Percentiles rank a stretch among this genome's conserved stretches.
Conservation (phyloP, 2,797 vertebrate species). For the Diceros bicornis region DNA sequence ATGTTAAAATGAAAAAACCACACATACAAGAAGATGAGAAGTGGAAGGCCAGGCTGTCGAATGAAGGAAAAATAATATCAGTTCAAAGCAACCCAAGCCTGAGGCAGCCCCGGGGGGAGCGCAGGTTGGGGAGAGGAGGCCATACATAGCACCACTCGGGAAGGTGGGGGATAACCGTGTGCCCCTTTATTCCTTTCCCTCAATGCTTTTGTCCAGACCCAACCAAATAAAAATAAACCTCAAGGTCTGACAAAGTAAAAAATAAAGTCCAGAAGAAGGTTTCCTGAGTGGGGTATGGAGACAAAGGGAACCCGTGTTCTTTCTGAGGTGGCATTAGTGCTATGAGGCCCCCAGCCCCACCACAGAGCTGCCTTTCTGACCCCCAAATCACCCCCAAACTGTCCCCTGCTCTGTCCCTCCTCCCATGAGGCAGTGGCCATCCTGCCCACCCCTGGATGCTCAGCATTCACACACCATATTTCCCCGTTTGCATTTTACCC, state of each 20-base stretch:
- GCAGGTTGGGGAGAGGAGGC: not conserved
- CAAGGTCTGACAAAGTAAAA: no score
- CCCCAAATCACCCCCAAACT: not conserved
- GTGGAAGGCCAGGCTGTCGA: not conserved
- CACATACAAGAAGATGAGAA: not conserved
- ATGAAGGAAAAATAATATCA: not conserved
- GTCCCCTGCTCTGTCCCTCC: no score
- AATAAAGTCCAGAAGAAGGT: not conserved
- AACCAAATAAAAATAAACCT: not conserved
- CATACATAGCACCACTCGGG: not conserved
- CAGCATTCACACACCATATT: not conserved
- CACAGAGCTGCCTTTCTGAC: not conserved
- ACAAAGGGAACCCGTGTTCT: not conserved
- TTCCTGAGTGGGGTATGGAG: not conserved
- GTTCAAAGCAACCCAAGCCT: not conserved
- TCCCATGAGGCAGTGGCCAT: accelerated
- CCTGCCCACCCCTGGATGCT: accelerated
- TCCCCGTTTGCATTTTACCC: not conserved
- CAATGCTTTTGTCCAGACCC: not conserved
- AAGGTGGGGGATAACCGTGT: not conserved
- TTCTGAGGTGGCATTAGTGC: not conserved
- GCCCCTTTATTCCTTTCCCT: not conserved
- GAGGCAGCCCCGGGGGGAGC: no score
- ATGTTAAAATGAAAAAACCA: not conserved
- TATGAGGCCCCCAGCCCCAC: not conserved